Evolutionary conservation across 1,140 invertebrate genomes (phyloP).

Genomic region (Euwallacea fornicatus): DNA sequence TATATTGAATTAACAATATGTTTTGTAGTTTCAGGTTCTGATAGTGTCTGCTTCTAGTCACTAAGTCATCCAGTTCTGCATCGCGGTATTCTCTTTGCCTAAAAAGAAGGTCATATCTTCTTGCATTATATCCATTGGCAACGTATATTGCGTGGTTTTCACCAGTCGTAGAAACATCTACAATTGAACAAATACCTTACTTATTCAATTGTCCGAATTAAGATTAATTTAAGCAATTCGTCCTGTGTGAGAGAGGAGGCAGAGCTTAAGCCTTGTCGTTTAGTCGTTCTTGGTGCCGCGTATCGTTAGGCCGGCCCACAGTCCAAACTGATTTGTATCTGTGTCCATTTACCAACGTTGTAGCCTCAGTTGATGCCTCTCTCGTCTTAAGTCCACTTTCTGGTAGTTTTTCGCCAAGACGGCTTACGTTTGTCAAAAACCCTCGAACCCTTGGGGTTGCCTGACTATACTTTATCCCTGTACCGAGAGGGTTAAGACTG

Average conservation of each 20-base stretch:
- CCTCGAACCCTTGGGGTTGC: conserved; percentile 34
- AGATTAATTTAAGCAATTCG: conserved; percentile 47
- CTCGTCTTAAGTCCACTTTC: background rate
- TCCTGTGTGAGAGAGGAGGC: conserved; percentile 24
- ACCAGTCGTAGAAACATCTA: background rate
- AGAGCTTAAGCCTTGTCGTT: conserved; percentile 32
- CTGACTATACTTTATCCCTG: conserved; percentile 30
- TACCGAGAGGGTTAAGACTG: conserved; percentile 32
- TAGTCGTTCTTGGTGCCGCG: conserved; percentile 31
- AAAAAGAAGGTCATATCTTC: no score
- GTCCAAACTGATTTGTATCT: background rate
- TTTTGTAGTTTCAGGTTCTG: no score
- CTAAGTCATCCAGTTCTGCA: no score
- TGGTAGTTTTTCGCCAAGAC: conserved; percentile 48
- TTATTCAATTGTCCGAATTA: conserved; percentile 43
- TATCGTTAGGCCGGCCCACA: background rate
- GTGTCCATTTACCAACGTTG: background rate
- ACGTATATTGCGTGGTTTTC: no score
- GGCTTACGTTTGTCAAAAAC: conserved; percentile 35
- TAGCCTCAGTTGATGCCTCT: background rate
- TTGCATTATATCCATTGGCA: no score
- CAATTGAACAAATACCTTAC: conserved; percentile 28
- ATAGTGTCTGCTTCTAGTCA: no score
- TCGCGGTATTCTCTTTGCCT: no score
- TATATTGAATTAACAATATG: no score